Conservation (phyloP, 2,113 vertebrate genomes). For the Silurus meridionalis region DNA sequence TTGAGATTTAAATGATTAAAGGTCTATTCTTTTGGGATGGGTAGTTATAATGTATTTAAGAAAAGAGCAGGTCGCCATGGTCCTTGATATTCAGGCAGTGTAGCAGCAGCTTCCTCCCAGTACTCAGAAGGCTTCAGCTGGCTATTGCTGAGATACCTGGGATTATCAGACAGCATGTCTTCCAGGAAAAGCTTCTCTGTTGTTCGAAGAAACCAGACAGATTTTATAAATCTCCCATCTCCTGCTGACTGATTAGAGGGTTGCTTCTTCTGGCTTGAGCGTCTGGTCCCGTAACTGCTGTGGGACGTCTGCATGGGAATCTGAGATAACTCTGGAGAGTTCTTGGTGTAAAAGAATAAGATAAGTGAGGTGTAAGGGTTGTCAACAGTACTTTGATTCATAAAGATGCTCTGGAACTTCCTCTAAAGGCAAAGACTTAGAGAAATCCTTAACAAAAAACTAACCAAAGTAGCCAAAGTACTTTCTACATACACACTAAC, state of each 20-base stretch:
- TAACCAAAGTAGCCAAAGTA: too few relatives aligned
- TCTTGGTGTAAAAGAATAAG: neutral
- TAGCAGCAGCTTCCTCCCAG: constrained; percentile 44
- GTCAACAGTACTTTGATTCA: neutral
- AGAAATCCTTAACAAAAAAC: neutral
- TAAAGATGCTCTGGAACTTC: neutral
- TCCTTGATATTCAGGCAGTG: constrained; percentile 39
- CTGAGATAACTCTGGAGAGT: neutral
- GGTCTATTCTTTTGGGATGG: neutral
- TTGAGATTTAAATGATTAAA: neutral
- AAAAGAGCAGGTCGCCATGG: neutral
- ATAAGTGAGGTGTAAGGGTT: neutral
- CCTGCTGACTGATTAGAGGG: neutral
- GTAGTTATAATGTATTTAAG: neutral
- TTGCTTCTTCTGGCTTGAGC: neutral
- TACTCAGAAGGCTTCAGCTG: constrained; percentile 41
- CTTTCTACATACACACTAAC: neutral
- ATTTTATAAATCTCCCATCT: neutral
- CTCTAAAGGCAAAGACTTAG: neutral
- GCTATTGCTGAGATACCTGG: constrained; percentile 40
- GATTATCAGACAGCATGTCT: constrained; percentile 37
- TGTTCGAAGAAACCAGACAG: neutral
- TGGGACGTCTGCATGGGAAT: neutral
- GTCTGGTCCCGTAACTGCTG: neutral
- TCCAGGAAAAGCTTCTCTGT: constrained; percentile 43